A percentile compares a stretch with the other conserved stretches of the same genome.
Evolutionary conservation across 2,113 vertebrate species (phyloP).

Genomic region (Myocastor coypus): DNA sequence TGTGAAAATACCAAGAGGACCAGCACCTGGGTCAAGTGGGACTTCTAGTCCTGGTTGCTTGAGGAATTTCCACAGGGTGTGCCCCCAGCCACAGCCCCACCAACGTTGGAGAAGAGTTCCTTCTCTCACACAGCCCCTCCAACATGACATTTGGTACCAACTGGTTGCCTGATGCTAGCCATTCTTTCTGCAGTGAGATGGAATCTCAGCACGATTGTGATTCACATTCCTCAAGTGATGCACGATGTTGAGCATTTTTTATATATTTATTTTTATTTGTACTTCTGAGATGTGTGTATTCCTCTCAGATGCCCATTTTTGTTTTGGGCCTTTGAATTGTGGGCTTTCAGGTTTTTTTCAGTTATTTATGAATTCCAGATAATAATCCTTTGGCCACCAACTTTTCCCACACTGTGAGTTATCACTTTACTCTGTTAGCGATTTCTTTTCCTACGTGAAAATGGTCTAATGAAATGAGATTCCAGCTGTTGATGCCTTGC

Average conservation of each 20-base stretch:
- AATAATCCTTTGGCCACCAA: neutral
- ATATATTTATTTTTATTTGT: neutral
- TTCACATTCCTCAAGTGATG: neutral
- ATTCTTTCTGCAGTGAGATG: neutral
- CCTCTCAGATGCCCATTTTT: neutral
- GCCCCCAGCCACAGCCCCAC: too few relatives aligned
- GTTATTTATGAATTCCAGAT: neutral
- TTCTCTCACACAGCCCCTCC: rapidly evolving
- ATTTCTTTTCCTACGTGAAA: neutral
- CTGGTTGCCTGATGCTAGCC: neutral
- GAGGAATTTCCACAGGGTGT: neutral
- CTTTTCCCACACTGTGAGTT: neutral
- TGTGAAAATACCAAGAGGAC: neutral
- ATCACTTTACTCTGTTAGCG: neutral
- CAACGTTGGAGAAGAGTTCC: neutral
- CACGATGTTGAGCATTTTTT: neutral
- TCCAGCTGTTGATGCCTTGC: neutral
- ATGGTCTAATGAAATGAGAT: neutral
- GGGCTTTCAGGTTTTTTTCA: neutral
- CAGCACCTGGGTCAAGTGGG: neutral
- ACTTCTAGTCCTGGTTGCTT: neutral
- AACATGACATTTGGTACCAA: neutral
- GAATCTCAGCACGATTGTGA: neutral
- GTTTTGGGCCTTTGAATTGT: neutral
- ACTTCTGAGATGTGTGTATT: neutral